Evolutionary conservation across 1,140 invertebrate genomes (phyloP), one percentile per base, ranked within the genome.

Genomic region (Drosophila sp.): DNA sequence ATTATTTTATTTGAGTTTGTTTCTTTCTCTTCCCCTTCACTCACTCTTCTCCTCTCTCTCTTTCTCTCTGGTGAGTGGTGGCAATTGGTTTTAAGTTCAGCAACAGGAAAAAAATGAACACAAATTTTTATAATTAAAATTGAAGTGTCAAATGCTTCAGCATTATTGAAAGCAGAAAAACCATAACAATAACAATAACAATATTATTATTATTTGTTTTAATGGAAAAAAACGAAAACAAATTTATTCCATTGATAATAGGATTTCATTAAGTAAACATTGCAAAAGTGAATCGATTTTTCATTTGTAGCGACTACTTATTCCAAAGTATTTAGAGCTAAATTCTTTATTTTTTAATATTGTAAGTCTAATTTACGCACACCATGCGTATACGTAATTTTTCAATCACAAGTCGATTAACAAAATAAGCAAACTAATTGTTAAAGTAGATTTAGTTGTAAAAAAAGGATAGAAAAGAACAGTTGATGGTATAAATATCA

Each of bases 1-100:
- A 66, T 66, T 72, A 56, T 60, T 61, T 55, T 10, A 38, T 38
- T 65, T 62, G 50, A 63, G 58, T 76, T 70, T 70, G 29, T 74
- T 66, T 72, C 50, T 55, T 60, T 50, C 4, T 10, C 27, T 23
- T 38, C 17, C 32, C 17, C n/a, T 7, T 10, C 17, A 17, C 17
- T 17, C 17, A 17, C 17, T 17, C 17, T 17, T 17, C 17, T 17
- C 17, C 6, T 25, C 1, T 50, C 44, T 25, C 23, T 8, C 23
- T 47, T 8, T 47, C 10, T 35, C 38, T 32, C n/a, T 11, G 38
- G 25, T 33, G 70, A 75, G 61, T 56, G 70, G 56, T 56, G 70
- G 10, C 27, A 58, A 47, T 62, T 75, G 57, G 54, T 69, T 30
- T 60, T 44, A 41, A 32, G 30, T 30, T 30, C 55, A 55, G 6